Conservation (phyloP, 2,888 invertebrate species). For the Erynnis tages region DNA sequence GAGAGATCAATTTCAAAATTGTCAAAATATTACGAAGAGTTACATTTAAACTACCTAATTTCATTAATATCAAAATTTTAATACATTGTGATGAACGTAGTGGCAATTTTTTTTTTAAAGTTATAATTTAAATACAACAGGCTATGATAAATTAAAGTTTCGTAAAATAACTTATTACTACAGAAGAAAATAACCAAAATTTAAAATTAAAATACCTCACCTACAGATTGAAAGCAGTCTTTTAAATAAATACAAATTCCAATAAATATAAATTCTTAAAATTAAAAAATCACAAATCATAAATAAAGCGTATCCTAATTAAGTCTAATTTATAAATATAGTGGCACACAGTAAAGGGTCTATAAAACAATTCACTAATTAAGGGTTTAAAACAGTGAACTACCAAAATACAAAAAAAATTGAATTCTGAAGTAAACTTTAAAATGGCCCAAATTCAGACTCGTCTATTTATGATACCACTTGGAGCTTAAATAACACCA, state of each 20-base stretch:
- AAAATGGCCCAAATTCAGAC: too few relatives aligned
- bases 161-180: too few relatives aligned
- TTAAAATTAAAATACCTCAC: conserved; percentile 30
- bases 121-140: conserved; percentile 38
- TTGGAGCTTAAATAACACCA: too few relatives aligned
- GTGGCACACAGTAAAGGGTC: conserved; percentile 6
- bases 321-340: conserved; percentile 16
- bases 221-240: conserved; percentile 34
- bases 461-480: too few relatives aligned
- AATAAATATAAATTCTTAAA: conserved; percentile 30
- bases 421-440: too few relatives aligned
- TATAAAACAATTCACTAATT: neutral
- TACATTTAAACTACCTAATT: too few relatives aligned
- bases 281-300: conserved; percentile 22
- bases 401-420: neutral
- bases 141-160: too few relatives aligned
- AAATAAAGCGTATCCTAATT: conserved; percentile 3
- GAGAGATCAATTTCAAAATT: conserved; percentile 25
- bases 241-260: conserved; percentile 34
- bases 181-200: conserved; percentile 37
- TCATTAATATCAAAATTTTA: neutral
- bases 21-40: too few relatives aligned
- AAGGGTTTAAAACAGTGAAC: neutral
- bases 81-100: conserved; percentile 36
- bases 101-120: conserved; percentile 24